phyloP scores from a whole-genome alignment of 2,113 vertebrate genomes.

The Chunga burmeisteri region DNA sequence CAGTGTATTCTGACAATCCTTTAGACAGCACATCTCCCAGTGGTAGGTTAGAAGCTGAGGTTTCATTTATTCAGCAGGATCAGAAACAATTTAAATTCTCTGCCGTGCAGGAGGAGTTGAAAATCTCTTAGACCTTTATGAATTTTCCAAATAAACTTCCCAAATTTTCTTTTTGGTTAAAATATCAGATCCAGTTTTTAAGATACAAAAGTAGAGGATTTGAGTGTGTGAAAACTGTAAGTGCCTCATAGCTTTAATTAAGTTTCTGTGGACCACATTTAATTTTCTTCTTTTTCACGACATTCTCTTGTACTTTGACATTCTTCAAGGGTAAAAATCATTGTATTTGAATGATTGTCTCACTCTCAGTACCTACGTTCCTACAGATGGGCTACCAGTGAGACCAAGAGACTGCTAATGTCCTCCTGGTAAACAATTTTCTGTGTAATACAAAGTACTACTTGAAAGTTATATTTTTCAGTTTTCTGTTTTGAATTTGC shows the following conservation, averaged over 20 bases:
- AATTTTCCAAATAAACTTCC: background rate
- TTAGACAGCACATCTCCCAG: background rate
- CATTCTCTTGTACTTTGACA: background rate
- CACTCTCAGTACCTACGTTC: background rate
- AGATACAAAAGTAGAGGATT: background rate
- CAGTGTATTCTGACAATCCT: background rate
- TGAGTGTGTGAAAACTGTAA: background rate
- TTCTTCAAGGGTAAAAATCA: background rate
- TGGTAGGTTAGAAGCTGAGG: background rate
- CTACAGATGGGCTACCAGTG: background rate
- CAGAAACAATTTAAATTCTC: background rate
- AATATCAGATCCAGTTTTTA: background rate
- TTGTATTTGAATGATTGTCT: background rate
- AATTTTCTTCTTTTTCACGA: background rate
- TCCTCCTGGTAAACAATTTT: background rate
- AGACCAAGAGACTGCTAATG: background rate
- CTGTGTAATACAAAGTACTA: background rate
- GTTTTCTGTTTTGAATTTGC: background rate
- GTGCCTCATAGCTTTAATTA: background rate
- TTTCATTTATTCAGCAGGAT: background rate
- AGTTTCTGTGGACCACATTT: background rate
- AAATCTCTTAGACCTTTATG: background rate
- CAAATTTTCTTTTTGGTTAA: background rate
- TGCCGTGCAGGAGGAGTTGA: background rate
- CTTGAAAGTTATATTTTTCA: background rate